Evolutionary conservation across 2,113 vertebrate genomes (phyloP), one percentile per base, ranked within the genome.

Genomic region (Polyodon spathula): DNA sequence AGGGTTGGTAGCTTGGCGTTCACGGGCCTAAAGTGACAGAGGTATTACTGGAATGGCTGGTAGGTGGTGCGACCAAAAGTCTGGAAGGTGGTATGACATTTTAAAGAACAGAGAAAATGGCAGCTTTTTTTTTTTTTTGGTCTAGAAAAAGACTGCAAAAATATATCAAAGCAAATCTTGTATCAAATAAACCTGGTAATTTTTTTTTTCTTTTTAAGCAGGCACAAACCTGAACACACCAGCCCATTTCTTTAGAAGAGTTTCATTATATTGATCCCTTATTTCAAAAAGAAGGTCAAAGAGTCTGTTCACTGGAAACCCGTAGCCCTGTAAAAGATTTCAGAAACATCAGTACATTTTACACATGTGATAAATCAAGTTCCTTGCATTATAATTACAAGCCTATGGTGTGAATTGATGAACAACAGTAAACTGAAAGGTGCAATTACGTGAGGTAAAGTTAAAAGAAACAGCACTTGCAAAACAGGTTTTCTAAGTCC

Each of bases 211-310:
- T n/a, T 27, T 27, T 27, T 27, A 27, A 27, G 27, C 27, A 27
- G 27, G 27, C 27, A 27, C 27, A 27, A 74, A 98, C 96, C 93
- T 94, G 90, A 99, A 98, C 66, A 97, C 83, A 71, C 87, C 80
- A 15, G 91, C 88, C 96, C 96, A 99, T 72, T 99, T 99, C 82
- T 97, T 98, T 80, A 98, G 89, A 65, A 99, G 81, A 1, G 94
- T 97, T 78, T 99, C 96, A 64, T 90, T 97, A 76, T 99, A 99
- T 57, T 97, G 94, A 81, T 98, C 96, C 80, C 94, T 83, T 77
- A 99, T 92, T 77, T 99, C 96, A 84, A 95, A 97, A 62, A 99
- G 84, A 74, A 99, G 86, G 81, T 97, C 95, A 80, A 99, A 97
- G 7, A 99, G 84, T 60, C 94, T 85, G 70, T 90, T 97, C 68